These are phyloP conservation scores for Drosophila atripex DNA, from an alignment of 2,888 invertebrate genomes.

Conservation along the genomic window DNA sequence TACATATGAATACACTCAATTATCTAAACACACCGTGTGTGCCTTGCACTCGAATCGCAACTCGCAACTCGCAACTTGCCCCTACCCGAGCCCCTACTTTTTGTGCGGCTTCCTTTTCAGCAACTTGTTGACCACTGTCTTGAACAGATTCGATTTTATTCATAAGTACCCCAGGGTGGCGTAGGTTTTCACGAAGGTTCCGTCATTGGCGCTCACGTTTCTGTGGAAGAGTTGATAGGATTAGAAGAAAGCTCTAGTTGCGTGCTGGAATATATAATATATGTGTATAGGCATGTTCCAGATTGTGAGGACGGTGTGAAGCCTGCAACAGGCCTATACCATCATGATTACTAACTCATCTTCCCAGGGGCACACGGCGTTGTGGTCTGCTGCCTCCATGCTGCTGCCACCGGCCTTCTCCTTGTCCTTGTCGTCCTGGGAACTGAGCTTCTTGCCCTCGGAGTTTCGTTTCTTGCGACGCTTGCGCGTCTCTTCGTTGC, in stretches of 20 bases:
- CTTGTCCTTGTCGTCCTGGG: conserved; percentile 73
- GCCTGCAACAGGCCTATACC: too few species aligned
- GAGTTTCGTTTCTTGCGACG: conserved; percentile 81
- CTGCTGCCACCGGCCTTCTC: conserved; percentile 19
- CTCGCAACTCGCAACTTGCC: not conserved
- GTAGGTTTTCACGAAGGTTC: conserved; percentile 96
- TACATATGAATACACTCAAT: conserved; percentile 35
- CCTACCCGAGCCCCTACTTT: conserved; percentile 44
- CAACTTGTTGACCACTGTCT: conserved; percentile 65
- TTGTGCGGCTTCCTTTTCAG: conserved; percentile 60
- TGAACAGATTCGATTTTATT: conserved; percentile 81
- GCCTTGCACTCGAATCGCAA: not conserved
- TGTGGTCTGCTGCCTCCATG: conserved; percentile 85
- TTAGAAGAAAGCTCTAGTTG: not conserved
- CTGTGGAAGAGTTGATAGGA: conserved; percentile 85
- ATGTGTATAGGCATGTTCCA: not conserved
- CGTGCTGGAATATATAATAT: not conserved
- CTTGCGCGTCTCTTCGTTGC: conserved; percentile 73
- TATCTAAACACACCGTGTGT: conserved; percentile 20
- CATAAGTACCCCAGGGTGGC: conserved; percentile 96
- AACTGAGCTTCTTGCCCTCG: conserved; percentile 70
- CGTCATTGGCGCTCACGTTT: conserved; percentile 92
- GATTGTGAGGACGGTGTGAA: too few species aligned
- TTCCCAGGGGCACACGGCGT: conserved; percentile 97
- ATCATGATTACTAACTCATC: conserved; percentile 91